phyloP scores from a whole-genome alignment of 2,888 invertebrate species.

The Oscheius sp. region DNA sequence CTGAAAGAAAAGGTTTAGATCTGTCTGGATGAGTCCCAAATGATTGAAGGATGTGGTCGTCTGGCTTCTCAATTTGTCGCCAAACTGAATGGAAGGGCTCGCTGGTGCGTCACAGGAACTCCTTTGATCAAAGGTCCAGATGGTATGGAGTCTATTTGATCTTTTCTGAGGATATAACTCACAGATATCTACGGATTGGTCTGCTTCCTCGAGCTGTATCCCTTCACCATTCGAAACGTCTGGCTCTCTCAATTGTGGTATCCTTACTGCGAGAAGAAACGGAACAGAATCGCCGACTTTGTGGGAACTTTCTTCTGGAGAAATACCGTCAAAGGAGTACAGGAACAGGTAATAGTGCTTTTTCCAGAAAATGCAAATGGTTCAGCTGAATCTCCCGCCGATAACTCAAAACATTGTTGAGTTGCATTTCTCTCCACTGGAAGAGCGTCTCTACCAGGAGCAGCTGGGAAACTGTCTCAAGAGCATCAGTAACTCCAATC shows the following conservation, averaged over 20 bases:
- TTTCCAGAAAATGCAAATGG: conserved; percentile 7
- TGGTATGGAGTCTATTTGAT: conserved; percentile 73
- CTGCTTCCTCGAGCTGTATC: conserved; percentile 44
- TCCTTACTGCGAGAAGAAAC: background rate
- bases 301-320: conserved; percentile 81
- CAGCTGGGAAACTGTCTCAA: conserved; percentile 9
- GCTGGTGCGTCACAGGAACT: conserved; percentile 84
- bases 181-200: conserved; percentile 45
- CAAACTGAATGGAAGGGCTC: conserved; percentile 78
- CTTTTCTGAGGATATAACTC: background rate
- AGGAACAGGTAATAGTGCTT: conserved; percentile 77
- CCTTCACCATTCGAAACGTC: conserved; percentile 36
- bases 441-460: conserved; percentile 80
- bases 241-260: conserved; percentile 26
- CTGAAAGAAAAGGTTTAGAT: conserved; percentile 37
- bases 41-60: conserved; percentile 80
- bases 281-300: conserved; percentile 76
- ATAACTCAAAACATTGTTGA: conserved; percentile 79
- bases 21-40: conserved; percentile 83
- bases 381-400: conserved; percentile 79
- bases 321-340: conserved; percentile 81
- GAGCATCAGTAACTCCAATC: background rate
- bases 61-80: conserved; percentile 80
- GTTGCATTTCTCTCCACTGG: conserved; percentile 82
- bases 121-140: conserved; percentile 79